phyloP scores from a whole-genome alignment of 2,888 invertebrate genomes.

The Scelioninae gen. 2 region DNA sequence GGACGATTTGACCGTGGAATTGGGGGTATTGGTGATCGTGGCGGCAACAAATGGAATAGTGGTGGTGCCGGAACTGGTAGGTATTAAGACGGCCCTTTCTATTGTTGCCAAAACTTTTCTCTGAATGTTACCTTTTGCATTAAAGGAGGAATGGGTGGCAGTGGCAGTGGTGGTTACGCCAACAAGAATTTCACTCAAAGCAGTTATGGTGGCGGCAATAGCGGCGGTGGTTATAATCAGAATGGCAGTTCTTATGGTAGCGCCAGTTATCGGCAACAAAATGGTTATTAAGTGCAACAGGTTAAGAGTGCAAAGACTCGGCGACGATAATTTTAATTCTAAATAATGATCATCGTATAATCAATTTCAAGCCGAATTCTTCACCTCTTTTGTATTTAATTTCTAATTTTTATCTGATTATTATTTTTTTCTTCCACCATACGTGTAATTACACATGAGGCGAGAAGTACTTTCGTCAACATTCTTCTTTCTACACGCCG shows the following conservation, averaged over 20 bases:
- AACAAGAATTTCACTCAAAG: constrained; percentile 70
- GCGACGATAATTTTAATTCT: neutral
- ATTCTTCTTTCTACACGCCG: constrained; percentile 44
- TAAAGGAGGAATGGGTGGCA: constrained; percentile 51
- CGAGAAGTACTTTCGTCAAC: constrained; percentile 19
- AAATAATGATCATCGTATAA: no score
- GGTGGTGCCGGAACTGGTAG: constrained; percentile 66
- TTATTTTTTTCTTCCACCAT: neutral
- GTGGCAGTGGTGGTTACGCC: constrained; percentile 63
- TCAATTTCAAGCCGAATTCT: neutral
- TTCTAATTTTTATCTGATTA: constrained; percentile 4
- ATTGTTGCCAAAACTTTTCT: neutral
- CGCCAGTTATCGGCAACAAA: constrained; percentile 68
- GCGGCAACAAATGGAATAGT: constrained; percentile 70
- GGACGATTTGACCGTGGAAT: constrained; percentile 69
- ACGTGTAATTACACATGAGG: neutral
- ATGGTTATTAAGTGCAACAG: constrained; percentile 70
- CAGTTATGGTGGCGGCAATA: constrained; percentile 57
- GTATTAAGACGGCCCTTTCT: constrained; percentile 30
- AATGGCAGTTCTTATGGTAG: constrained; percentile 68
- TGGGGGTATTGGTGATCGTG: constrained; percentile 66
- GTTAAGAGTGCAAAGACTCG: no score
- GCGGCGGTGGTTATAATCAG: constrained; percentile 64
- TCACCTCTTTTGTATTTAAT: constrained; percentile 20
- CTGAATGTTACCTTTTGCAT: neutral